A percentile compares a stretch with the other conserved stretches of the same genome.
These are phyloP conservation scores for Phainopepla nitens DNA, from an alignment of 2,113 vertebrate genomes.

Conservation along the genomic window DNA sequence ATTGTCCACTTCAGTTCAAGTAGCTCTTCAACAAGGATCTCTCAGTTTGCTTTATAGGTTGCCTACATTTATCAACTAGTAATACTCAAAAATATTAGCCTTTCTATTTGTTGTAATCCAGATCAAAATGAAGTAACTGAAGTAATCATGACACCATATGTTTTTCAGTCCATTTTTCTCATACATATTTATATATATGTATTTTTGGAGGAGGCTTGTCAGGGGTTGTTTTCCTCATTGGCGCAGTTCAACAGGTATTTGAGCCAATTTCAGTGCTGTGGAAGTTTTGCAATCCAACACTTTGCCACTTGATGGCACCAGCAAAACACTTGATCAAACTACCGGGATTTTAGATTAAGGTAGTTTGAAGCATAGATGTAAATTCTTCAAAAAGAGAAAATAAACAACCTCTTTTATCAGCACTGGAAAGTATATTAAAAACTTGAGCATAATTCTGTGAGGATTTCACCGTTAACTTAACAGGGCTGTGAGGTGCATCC, in stretches of 20 bases:
- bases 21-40: not conserved
- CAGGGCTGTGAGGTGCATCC: not conserved
- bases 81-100: not conserved
- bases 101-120: not conserved
- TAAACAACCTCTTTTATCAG: not conserved
- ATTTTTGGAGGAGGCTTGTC: not conserved
- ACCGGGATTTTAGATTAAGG: fast-evolving
- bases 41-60: not conserved
- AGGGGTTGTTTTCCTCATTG: not conserved
- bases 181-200: not conserved
- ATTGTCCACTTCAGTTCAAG: not conserved
- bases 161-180: not conserved
- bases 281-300: slow-evolving; percentile 1
- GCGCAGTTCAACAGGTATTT: not conserved
- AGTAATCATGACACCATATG: not conserved
- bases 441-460: not conserved
- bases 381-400: not conserved
- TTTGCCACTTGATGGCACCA: slow-evolving; percentile 69
- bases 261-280: not conserved
- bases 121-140: not conserved
- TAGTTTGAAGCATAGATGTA: not conserved
- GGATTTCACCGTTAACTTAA: not conserved
- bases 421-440: not conserved
- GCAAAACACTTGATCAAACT: not conserved
- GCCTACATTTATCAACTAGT: not conserved